Base-by-base conservation (phyloP, 1,140 invertebrate genomes). In the Drosophila willistoni region DNA sequence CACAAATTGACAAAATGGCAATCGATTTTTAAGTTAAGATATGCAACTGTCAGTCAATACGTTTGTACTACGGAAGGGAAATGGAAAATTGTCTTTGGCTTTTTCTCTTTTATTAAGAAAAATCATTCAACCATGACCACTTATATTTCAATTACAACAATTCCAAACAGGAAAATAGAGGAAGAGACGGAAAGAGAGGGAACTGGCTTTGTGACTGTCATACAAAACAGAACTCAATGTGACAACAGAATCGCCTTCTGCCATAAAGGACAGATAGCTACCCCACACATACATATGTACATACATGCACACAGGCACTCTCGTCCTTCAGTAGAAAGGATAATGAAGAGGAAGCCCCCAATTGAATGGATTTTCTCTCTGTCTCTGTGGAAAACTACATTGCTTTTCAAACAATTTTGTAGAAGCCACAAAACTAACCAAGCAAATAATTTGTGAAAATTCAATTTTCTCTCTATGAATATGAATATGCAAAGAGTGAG, bases 351-450 rank as follows among this genome's bases (percentile, higher is more conserved):
- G 79, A 82, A 77, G 76, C 72, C 81, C 81, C 57, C 64, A 55
- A 60, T 56, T 62, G 51, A 12, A 59, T 39, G 17, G 14, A 60
- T 6, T 51, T 3, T 34, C 39, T n/a, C 13, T 33, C 47, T n/a
- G 22, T 41, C 41, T n/a, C 51, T 14, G n/a, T 68, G 1, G 25
- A 25, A 4, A 25, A 29, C 56, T 19, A 12, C n/a, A 56, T 22
- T 68, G 64, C 51, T 68, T 60, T 47, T 70, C 72, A 71, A 78
- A 82, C 76, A 87, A 87, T 86, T 86, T 73, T 86, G 82, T 76
- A 79, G 83, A 86, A 86, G 79, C 83, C 83, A 87, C 83, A 86
- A 55, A 86, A 86, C 83, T 83, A 86, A 87, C 83, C 83, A 89
- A 80, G 83, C 83, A 83, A 87, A 87, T 87, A 87, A 87, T 83